Evolutionary conservation across 2,113 vertebrate species (phyloP), one percentile per base, ranked within the genome.

Genomic region (Pipa parva): DNA sequence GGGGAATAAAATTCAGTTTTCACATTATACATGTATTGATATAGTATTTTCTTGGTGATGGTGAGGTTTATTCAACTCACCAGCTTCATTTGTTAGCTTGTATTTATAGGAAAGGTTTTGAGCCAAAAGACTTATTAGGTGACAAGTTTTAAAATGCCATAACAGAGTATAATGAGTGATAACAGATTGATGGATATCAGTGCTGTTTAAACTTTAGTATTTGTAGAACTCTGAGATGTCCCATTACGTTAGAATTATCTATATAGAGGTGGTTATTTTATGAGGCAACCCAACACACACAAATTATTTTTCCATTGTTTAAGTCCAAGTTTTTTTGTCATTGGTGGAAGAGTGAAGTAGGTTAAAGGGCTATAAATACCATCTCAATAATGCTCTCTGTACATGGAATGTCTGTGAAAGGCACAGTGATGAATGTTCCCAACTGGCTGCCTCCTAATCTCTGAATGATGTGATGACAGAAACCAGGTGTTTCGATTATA

Each of bases 281-380:
- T 28, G 59, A 63, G 56, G 54, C 71, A 55, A 75, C 22, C 52
- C 76, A 75, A 46, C 31, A 75, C 31, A 75, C 60, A 55, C 1
- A 13, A 63, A 70, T 67, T 37, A 66, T 62, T 70, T 74, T 76
- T 66, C 75, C 70, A 71, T 21, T 72, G 63, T 64, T 58, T 42
- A 28, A 22, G 55, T 62, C 73, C 66, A 68, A 72, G 36, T 45
- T 56, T 62, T 42, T 45, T 12, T 37, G 59, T 1, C 36, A 4
- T 7, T 63, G 21, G 10, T 21, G 45, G 48, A 33, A 50, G 17
- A 51, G 20, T 50, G 50, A 17, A 22, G 37, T 18, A 45, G 36
- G 36, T 42, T 61, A 5, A 50, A 73, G 63, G 36, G 3, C 74
- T 81, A 78, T 78, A 81, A 83, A 80, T 80, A 78, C 33, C 63